phyloP scores from a whole-genome alignment of 2,113 vertebrate species.

The Oceanites oceanicus region DNA sequence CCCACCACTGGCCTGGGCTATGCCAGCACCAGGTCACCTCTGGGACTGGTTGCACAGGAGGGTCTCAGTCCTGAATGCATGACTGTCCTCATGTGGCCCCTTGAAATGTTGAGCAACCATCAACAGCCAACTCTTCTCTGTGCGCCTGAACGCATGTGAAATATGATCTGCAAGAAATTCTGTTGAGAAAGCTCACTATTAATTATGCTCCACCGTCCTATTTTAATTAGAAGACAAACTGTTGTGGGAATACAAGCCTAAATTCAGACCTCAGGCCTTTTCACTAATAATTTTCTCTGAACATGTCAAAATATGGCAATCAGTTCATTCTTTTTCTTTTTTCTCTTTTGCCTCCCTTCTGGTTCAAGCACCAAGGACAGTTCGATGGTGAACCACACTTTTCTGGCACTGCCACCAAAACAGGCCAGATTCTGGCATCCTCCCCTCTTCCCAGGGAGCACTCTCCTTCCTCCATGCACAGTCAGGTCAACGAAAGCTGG shows the following conservation, averaged over 20 bases:
- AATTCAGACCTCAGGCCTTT: conserved; percentile 51
- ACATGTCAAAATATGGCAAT: conserved; percentile 4
- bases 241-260: conserved; percentile 58
- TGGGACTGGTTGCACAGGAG: neutral
- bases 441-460: neutral
- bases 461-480: neutral
- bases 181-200: conserved; percentile 40
- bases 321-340: neutral
- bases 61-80: neutral
- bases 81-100: neutral
- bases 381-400: neutral
- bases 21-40: neutral
- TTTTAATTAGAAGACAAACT: conserved; percentile 67
- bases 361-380: neutral
- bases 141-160: fast-evolving
- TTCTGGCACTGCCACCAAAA: neutral
- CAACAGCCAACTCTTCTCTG: neutral
- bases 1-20: neutral
- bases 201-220: conserved; percentile 51
- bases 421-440: neutral
- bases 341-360: neutral
- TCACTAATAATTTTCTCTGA: conserved; percentile 10
- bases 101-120: neutral
- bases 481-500: neutral
- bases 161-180: neutral